These are phyloP conservation scores for Cistogaster globosa DNA, from an alignment of 2,888 invertebrate genomes.

Conservation along the genomic window DNA sequence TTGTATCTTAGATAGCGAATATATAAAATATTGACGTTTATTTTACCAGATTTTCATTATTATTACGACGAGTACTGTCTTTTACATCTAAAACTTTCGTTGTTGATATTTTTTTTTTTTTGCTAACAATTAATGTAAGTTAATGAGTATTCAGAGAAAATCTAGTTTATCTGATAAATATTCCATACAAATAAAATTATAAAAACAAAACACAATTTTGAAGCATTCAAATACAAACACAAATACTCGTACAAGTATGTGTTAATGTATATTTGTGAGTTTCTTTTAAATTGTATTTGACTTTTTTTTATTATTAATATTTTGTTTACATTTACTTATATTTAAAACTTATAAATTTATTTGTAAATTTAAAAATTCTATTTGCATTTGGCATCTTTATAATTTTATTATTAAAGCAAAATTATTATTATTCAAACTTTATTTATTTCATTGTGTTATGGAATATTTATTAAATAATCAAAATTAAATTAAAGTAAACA, in stretches of 20 bases:
- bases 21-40: not conserved
- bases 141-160: constrained; percentile 49
- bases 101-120: constrained; percentile 28
- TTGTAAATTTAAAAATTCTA: not conserved
- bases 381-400: not conserved
- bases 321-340: not conserved
- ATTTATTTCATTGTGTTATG: not conserved
- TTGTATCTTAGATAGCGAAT: too few species aligned
- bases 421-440: not conserved
- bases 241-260: not conserved
- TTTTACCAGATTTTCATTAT: not conserved
- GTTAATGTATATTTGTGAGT: not conserved
- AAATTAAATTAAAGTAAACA: too few species aligned
- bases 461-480: too few species aligned
- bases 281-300: not conserved
- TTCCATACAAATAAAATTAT: constrained; percentile 33
- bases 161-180: constrained; percentile 43
- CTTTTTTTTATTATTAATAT: not conserved
- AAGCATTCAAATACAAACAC: not conserved
- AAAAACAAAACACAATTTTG: not conserved
- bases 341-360: not conserved
- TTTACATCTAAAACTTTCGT: not conserved
- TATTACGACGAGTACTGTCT: not conserved
- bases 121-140: constrained; percentile 52
- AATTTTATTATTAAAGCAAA: not conserved